Percentiles rank a stretch among this genome's conserved stretches.
Evolutionary conservation across 2,797 vertebrate genomes (phyloP).

Genomic region (Sorex maritimensis): DNA sequence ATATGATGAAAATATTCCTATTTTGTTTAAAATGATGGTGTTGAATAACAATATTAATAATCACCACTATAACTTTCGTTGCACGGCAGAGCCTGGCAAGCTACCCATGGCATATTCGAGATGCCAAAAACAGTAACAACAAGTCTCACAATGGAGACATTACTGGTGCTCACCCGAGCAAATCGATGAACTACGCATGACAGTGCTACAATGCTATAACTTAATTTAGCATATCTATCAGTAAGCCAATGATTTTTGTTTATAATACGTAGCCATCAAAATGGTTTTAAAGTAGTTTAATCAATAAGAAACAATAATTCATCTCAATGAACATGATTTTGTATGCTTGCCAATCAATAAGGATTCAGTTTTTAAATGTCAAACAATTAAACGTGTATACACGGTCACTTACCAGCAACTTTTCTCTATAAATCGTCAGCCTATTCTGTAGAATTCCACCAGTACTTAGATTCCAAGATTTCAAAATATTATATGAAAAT

Average conservation of each 20-base stretch:
- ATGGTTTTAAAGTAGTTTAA: constrained; percentile 54
- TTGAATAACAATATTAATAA: background rate
- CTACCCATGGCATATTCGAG: no score
- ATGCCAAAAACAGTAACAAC: no score
- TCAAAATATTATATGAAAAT: constrained; percentile 43
- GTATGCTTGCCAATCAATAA: constrained; percentile 36
- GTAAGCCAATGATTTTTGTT: background rate
- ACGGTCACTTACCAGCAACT: background rate
- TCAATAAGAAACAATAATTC: constrained; percentile 64
- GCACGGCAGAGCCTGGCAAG: no score
- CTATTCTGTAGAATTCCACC: background rate
- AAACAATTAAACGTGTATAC: constrained; percentile 53
- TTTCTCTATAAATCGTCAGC: constrained; percentile 2
- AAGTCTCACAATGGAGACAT: no score
- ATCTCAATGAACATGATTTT: constrained; percentile 53
- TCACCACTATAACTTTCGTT: background rate
- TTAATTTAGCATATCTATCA: constrained; percentile 8
- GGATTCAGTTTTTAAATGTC: constrained; percentile 18
- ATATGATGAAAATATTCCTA: background rate
- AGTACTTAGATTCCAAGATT: background rate
- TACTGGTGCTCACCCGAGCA: no score
- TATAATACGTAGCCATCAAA: background rate
- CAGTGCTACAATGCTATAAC: no score
- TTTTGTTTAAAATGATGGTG: background rate
- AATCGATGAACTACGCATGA: no score